Evolutionary conservation across 2,888 invertebrate genomes (phyloP).

Genomic region (Agrenia bidenticulata): DNA sequence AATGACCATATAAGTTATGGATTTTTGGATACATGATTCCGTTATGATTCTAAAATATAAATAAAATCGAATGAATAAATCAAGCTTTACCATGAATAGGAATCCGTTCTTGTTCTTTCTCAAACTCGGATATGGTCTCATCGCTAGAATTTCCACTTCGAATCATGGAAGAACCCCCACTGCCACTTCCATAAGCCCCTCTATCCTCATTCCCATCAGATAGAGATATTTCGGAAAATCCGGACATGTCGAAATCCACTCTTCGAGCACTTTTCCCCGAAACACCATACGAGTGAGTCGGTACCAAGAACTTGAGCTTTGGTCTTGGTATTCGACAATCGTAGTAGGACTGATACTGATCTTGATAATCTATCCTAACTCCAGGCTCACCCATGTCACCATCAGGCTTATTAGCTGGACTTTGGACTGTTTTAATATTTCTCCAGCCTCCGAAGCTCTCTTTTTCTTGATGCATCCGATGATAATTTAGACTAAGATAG

Average conservation of each 20-base stretch:
- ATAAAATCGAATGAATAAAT: no score
- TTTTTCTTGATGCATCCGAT: neutral
- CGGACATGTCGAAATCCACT: slow-evolving; percentile 21
- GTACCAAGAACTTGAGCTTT: slow-evolving; percentile 36
- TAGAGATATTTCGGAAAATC: slow-evolving; percentile 38
- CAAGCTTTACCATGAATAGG: no score
- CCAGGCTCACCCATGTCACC: neutral
- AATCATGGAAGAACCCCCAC: neutral
- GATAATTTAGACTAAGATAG: neutral
- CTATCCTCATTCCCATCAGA: slow-evolving; percentile 27
- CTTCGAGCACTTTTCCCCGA: slow-evolving; percentile 16
- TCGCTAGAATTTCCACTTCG: neutral
- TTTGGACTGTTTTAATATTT: neutral
- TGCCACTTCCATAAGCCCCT: slow-evolving; percentile 9
- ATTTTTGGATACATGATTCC: no score
- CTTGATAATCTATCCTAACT: neutral
- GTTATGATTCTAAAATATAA: no score
- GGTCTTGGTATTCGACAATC: slow-evolving; percentile 42
- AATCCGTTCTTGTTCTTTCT: slow-evolving; percentile 8
- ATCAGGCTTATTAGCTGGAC: neutral
- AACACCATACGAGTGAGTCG: slow-evolving; percentile 43
- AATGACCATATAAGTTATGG: no score
- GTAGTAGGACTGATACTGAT: slow-evolving; percentile 26
- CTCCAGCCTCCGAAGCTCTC: neutral
- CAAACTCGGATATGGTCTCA: slow-evolving; percentile 12